Percentiles rank a stretch among this genome's conserved stretches.
These are phyloP conservation scores for Paragorgia papillata DNA, from an alignment of 92 coral and sea anemone species.

Conservation along the genomic window DNA sequence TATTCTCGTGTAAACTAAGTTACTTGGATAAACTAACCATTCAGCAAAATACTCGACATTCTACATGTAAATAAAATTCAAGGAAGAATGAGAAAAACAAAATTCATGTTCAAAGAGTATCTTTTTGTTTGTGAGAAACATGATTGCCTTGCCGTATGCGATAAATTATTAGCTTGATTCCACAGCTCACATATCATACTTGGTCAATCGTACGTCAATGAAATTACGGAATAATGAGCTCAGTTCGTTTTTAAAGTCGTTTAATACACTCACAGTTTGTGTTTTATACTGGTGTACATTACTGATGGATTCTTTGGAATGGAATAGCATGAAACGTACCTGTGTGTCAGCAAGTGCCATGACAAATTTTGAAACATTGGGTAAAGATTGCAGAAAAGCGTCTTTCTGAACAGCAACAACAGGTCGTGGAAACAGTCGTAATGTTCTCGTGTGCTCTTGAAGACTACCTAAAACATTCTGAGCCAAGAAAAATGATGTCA, in stretches of 20 bases:
- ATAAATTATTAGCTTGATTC: no score
- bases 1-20: constrained; percentile 83
- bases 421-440: constrained; percentile 88
- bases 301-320: no score
- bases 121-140: no score
- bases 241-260: no score
- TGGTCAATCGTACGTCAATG: no score
- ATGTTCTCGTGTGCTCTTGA: constrained; percentile 85
- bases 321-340: no score
- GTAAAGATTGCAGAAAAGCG: constrained; percentile 80
- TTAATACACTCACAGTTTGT: no score
- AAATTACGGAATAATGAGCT: no score
- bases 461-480: constrained; percentile 76
- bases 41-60: constrained; percentile 93
- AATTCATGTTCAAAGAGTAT: background rate
- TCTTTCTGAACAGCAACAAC: constrained; percentile 95
- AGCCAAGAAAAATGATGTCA: constrained; percentile 85
- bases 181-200: no score
- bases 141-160: no score
- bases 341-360: constrained; percentile 77
- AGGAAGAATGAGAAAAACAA: background rate
- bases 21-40: constrained; percentile 84
- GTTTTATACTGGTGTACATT: no score
- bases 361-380: constrained; percentile 80
- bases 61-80: no score